A percentile compares a stretch with the other conserved stretches of the same genome.
Conservation (phyloP, 2,888 invertebrate species). For the Ochropacha duplaris region DNA sequence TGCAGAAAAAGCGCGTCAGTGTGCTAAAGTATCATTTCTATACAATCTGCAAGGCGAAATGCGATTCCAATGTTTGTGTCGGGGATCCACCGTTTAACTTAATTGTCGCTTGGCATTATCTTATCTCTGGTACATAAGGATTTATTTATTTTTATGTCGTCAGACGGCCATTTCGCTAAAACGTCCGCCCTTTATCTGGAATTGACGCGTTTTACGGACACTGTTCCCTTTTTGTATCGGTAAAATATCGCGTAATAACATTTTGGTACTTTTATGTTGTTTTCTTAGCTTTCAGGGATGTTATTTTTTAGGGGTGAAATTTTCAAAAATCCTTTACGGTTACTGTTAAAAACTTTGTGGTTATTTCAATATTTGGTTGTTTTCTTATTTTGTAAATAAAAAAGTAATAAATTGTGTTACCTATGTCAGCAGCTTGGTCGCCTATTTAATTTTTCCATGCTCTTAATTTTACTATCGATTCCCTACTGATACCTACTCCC, state of each 20-base stretch:
- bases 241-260: neutral
- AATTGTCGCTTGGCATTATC: constrained; percentile 53
- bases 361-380: too few relatives aligned
- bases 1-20: neutral
- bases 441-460: too few relatives aligned
- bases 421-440: too few relatives aligned
- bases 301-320: neutral
- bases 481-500: too few relatives aligned
- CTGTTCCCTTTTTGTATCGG: constrained; percentile 22
- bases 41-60: constrained; percentile 26
- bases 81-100: constrained; percentile 41
- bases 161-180: constrained; percentile 26
- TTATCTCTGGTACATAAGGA: constrained; percentile 42
- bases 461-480: too few relatives aligned
- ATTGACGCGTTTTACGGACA: constrained; percentile 39
- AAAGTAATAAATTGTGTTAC: too few relatives aligned
- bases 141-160: constrained; percentile 46
- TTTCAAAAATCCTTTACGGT: too few relatives aligned
- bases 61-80: constrained; percentile 38
- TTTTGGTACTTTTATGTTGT: neutral
- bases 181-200: constrained; percentile 38
- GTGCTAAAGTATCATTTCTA: neutral
- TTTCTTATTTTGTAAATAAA: too few relatives aligned
- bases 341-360: too few relatives aligned
- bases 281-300: neutral